phyloP scores from a whole-genome alignment of 2,113 vertebrate genomes.

The Calypte anna region DNA sequence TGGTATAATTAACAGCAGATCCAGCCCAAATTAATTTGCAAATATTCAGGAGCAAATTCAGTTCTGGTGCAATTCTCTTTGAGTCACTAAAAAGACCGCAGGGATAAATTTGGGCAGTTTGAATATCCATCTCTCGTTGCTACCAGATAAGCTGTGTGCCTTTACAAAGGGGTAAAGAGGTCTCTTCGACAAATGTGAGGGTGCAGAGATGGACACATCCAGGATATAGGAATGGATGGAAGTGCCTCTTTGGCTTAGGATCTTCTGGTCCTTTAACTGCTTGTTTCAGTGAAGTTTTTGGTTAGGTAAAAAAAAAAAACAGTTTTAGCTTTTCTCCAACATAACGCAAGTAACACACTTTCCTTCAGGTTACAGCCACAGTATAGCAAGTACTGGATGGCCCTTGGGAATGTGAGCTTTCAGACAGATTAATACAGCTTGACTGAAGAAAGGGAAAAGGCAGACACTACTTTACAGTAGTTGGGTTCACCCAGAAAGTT shows the following conservation, averaged over 20 bases:
- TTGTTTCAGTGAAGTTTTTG: neutral
- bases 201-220: neutral
- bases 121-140: neutral
- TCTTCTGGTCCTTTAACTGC: neutral
- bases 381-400: neutral
- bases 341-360: slow-evolving; percentile 12
- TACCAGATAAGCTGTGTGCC: neutral
- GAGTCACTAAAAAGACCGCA: neutral
- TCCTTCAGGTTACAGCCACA: slow-evolving; percentile 52
- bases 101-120: neutral
- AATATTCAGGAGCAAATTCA: neutral
- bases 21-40: slow-evolving; percentile 27
- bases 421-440: slow-evolving; percentile 70
- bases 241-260: neutral
- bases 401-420: slow-evolving; percentile 57
- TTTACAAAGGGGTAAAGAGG: neutral
- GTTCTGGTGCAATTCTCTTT: neutral
- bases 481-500: too few species aligned
- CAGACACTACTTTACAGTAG: slow-evolving; percentile 45
- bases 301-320: neutral
- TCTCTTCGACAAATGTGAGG: neutral
- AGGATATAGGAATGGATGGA: neutral
- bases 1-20: slow-evolving; percentile 23
- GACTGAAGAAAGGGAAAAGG: slow-evolving; percentile 32
- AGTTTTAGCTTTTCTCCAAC: neutral